Percentiles rank a stretch among this genome's conserved stretches.
These are phyloP conservation scores for Escarpia spicata DNA, from an alignment of 2,888 invertebrate genomes.

Conservation along the genomic window DNA sequence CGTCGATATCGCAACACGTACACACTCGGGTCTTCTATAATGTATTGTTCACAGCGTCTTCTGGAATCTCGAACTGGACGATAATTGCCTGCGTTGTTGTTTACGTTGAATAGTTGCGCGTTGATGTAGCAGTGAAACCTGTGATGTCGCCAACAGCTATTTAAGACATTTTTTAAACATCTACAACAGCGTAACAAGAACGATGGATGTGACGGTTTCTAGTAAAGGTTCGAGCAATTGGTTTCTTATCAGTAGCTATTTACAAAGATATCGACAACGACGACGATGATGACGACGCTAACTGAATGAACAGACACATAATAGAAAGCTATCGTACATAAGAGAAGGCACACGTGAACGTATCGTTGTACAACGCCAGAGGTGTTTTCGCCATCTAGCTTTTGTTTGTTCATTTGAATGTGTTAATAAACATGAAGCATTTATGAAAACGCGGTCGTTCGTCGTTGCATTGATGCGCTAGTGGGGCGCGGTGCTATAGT, in stretches of 20 bases:
- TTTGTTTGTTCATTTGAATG: neutral
- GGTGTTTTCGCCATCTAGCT: neutral
- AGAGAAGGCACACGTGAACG: neutral
- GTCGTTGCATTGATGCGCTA: neutral
- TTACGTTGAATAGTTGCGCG: neutral
- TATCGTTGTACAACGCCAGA: neutral
- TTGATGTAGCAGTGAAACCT: too few relatives aligned
- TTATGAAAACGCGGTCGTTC: neutral
- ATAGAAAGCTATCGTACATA: neutral
- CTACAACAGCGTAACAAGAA: too few relatives aligned
- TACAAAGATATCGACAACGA: neutral
- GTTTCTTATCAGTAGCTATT: neutral
- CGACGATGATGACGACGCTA: neutral
- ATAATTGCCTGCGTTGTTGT: neutral
- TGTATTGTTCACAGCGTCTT: neutral
- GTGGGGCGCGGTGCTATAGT: too few relatives aligned
- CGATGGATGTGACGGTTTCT: too few relatives aligned
- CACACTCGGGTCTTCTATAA: neutral
- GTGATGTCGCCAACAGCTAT: too few relatives aligned
- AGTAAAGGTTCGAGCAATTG: neutral
- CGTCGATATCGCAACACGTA: neutral
- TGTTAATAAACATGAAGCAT: neutral
- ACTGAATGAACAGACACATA: neutral
- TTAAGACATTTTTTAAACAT: too few relatives aligned
- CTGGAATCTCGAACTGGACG: neutral